Conservation (phyloP, 2,113 vertebrate species). For the Neotragus moschatus region DNA sequence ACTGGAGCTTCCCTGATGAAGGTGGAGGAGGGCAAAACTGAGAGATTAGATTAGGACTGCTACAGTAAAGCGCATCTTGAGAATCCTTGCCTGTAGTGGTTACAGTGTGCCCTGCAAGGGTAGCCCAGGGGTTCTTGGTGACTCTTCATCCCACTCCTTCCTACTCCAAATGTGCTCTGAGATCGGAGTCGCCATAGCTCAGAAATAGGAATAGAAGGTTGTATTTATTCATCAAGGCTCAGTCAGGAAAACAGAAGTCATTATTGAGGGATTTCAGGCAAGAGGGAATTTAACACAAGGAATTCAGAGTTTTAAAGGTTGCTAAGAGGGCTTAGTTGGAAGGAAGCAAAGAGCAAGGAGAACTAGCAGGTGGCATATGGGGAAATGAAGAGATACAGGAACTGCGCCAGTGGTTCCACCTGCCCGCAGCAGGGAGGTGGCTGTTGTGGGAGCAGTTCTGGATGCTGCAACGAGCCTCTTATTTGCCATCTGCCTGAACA, state of each 20-base stretch:
- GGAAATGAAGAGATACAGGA: background rate
- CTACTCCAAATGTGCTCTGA: background rate
- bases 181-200: background rate
- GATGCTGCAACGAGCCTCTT: background rate
- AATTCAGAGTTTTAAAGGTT: slow-evolving; percentile 5
- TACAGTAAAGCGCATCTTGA: background rate
- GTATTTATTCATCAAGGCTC: background rate
- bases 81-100: background rate
- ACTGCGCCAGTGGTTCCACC: background rate
- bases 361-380: background rate
- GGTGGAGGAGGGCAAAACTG: background rate
- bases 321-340: background rate
- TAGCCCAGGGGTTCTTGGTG: background rate
- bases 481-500: background rate
- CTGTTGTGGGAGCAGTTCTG: background rate
- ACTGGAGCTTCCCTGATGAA: background rate
- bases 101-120: background rate
- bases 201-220: background rate
- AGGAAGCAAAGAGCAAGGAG: background rate
- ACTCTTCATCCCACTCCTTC: background rate
- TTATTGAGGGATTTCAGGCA: background rate
- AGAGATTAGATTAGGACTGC: background rate
- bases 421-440: background rate
- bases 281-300: background rate
- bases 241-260: background rate